Evolutionary conservation across 2,113 vertebrate genomes (phyloP), one percentile per base, ranked within the genome.

Genomic region (Litocranius walleri): DNA sequence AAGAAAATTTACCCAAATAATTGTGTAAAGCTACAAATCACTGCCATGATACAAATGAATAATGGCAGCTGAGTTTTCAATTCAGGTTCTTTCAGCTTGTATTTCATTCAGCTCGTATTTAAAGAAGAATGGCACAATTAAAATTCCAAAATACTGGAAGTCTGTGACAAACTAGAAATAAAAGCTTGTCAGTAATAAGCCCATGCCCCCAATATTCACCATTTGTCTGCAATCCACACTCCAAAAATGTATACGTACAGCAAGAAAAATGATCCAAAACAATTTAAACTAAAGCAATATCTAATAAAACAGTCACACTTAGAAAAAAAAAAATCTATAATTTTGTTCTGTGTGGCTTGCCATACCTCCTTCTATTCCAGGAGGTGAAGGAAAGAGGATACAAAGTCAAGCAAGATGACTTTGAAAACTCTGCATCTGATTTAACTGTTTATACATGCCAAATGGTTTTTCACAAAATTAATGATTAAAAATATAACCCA

Each of bases 381-480:
- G 61, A 88, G 57, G 21, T 23, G 48, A 80, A 96, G 48, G 29
- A 82, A 95, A 88, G 23, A 80, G 17, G 67, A 82, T 43, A 82
- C 43, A 82, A 86, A 67, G 33, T 48, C 82, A 84, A 87, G 19
- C 45, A 57, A 95, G 29, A 83, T 43, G 36, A 77, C 81, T 86
- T n/a, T 56, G 71, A 96, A 94, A 92, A 90, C 27, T 89, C n/a
- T 67, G 64, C 29, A 67, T 61, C 3, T 90, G 48, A 95, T 61
- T 88, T 74, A 91, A 88, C n/a, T 71, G 45, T 90, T 96, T 64
- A 57, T 71, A 77, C 92, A 57, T 48, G 45, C 12, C n/a, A 94
- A 94, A 88, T 27, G 40, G 81, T 84, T 96, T 82, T 94, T 71
- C n/a, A 96, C 27, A 88, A 89, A 95, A 81, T 78, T 95, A 94